Conservation (phyloP, 2,888 invertebrate genomes). For the Gibbula magus region DNA sequence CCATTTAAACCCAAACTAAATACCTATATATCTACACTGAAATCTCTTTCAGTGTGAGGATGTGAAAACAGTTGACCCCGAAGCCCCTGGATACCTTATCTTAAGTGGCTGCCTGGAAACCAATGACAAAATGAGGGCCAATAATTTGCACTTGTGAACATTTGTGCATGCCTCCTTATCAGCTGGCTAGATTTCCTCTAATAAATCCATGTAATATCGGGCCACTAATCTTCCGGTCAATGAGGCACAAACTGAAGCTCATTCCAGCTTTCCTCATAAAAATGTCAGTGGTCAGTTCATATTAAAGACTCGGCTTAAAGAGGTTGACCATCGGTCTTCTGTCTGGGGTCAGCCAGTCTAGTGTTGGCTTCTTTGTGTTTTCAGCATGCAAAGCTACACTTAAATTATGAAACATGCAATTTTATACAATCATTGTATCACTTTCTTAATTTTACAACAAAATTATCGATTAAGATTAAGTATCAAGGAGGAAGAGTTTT, state of each 20-base stretch:
- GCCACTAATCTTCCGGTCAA: not conserved
- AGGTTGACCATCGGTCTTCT: too few relatives aligned
- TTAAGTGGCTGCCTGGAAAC: not conserved
- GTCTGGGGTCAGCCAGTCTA: too few relatives aligned
- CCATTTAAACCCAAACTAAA: not conserved
- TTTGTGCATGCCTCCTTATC: not conserved
- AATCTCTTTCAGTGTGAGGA: not conserved
- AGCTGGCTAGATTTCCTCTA: not conserved
- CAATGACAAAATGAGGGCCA: not conserved
- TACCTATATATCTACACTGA: not conserved
- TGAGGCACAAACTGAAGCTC: not conserved
- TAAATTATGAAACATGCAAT: too few relatives aligned
- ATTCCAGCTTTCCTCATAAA: not conserved
- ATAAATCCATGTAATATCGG: not conserved
- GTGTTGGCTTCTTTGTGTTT: too few relatives aligned
- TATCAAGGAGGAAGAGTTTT: too few relatives aligned
- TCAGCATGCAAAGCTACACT: too few relatives aligned
- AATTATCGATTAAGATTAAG: too few relatives aligned
- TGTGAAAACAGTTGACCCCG: not conserved
- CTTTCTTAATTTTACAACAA: too few relatives aligned
- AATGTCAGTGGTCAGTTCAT: not conserved
- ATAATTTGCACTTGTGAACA: not conserved
- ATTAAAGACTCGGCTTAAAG: not conserved
- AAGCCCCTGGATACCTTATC: not conserved
- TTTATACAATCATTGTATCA: too few relatives aligned